Conservation (phyloP, 2,113 vertebrate species). For the Spea bombifrons region DNA sequence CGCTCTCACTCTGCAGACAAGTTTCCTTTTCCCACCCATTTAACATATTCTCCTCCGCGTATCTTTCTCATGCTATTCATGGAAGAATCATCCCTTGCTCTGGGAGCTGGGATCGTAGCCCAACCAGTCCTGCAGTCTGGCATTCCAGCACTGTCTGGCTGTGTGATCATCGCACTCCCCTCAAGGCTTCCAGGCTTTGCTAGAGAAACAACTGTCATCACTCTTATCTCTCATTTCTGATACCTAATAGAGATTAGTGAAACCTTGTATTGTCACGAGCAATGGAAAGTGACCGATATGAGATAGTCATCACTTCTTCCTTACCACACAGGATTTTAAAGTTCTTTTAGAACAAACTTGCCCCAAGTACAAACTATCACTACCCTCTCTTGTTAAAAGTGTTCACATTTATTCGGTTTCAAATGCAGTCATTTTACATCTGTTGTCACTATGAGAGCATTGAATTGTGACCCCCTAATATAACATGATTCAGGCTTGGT, state of each 20-base stretch:
- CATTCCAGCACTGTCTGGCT: constrained; percentile 62
- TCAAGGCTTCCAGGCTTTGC: constrained; percentile 54
- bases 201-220: constrained; percentile 54
- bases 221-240: constrained; percentile 51
- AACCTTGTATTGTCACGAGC: constrained; percentile 57
- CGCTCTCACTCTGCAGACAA: constrained; percentile 66
- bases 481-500: not conserved
- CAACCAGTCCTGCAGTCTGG: constrained; percentile 61
- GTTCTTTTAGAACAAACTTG: constrained; percentile 49
- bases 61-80: constrained; percentile 68
- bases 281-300: constrained; percentile 67
- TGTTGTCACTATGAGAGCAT: not conserved
- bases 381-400: constrained; percentile 30
- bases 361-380: not conserved
- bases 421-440: constrained; percentile 1
- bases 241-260: constrained; percentile 62
- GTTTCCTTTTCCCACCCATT: constrained; percentile 45
- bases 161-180: constrained; percentile 57
- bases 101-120: constrained; percentile 56
- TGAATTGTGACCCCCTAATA: not conserved
- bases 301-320: constrained; percentile 52
- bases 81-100: constrained; percentile 67
- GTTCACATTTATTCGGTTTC: constrained; percentile 11
- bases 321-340: constrained; percentile 56
- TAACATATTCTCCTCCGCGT: constrained; percentile 63